Evolutionary conservation across 2,113 vertebrate genomes (phyloP).

Genomic region (Rhegmatorhina hoffmannsi): DNA sequence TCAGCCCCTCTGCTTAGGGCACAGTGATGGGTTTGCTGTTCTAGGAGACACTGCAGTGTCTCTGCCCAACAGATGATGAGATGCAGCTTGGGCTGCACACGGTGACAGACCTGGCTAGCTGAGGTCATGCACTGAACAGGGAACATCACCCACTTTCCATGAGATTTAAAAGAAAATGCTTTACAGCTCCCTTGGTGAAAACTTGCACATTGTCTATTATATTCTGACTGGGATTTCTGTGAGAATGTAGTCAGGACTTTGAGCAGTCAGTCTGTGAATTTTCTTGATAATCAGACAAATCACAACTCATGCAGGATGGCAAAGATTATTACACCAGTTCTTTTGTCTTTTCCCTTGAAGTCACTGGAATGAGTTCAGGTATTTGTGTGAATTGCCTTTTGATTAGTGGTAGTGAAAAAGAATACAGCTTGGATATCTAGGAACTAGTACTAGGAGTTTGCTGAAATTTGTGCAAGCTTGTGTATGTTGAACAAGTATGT

Average conservation of each 20-base stretch:
- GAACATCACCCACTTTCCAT: not conserved
- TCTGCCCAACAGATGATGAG: not conserved
- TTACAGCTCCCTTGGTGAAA: not conserved
- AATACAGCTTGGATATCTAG: not conserved
- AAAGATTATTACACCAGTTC: not conserved
- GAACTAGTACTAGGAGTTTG: not conserved
- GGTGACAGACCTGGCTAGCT: not conserved
- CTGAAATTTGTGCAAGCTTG: not conserved
- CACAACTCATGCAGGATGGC: not conserved
- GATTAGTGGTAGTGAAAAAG: not conserved
- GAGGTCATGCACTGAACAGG: not conserved
- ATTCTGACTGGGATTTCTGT: not conserved
- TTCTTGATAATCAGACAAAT: not conserved
- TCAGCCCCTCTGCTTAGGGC: not conserved
- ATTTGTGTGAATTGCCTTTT: not conserved
- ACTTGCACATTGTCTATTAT: not conserved
- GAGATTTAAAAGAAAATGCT: not conserved
- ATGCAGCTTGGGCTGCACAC: not conserved
- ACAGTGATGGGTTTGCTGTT: accelerated
- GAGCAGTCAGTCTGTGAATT: not conserved
- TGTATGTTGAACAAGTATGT: not conserved
- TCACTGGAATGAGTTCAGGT: not conserved
- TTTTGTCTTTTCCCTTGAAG: not conserved
- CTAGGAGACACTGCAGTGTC: not conserved
- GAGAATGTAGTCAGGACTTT: not conserved